phyloP scores from a whole-genome alignment of 2,113 vertebrate species.

The Oryzias javanicus region DNA sequence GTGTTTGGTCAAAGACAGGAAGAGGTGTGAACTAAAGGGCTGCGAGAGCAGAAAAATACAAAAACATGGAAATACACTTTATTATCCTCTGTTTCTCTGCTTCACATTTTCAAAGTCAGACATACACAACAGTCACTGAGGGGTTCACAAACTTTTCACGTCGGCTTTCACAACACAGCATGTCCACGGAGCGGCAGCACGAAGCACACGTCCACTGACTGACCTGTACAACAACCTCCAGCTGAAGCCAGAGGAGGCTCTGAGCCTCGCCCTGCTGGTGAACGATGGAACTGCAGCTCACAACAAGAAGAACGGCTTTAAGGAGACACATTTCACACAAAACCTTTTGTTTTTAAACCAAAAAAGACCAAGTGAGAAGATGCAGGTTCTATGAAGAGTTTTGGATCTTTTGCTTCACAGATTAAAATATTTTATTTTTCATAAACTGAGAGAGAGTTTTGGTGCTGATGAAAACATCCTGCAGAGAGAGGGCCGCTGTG shows the following conservation, averaged over 20 bases:
- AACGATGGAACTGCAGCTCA: too few species aligned
- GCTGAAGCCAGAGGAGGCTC: neutral
- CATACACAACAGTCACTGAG: conserved; percentile 11
- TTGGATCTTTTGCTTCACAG: too few species aligned
- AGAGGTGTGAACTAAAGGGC: conserved; percentile 24
- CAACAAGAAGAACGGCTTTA: too few species aligned
- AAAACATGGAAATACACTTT: conserved; percentile 40
- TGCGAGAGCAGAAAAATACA: conserved; percentile 19
- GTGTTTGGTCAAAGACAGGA: conserved; percentile 23
- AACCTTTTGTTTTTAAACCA: too few species aligned
- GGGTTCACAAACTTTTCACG: conserved; percentile 36
- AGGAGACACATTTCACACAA: too few species aligned
- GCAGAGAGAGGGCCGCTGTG: too few species aligned
- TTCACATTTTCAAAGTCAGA: conserved; percentile 37
- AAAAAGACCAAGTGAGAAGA: too few species aligned
- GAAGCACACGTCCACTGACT: conserved; percentile 14
- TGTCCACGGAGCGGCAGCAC: conserved; percentile 24
- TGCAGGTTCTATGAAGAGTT: too few species aligned
- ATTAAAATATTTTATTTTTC: too few species aligned
- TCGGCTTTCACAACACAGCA: conserved; percentile 36
- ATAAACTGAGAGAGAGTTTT: too few species aligned
- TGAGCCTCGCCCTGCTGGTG: too few species aligned
- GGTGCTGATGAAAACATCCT: too few species aligned
- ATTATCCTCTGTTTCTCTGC: conserved; percentile 6
- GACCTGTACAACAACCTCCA: neutral